Evolutionary conservation across 2,888 invertebrate species (phyloP).

Genomic region (Eustalomyia histrio): DNA sequence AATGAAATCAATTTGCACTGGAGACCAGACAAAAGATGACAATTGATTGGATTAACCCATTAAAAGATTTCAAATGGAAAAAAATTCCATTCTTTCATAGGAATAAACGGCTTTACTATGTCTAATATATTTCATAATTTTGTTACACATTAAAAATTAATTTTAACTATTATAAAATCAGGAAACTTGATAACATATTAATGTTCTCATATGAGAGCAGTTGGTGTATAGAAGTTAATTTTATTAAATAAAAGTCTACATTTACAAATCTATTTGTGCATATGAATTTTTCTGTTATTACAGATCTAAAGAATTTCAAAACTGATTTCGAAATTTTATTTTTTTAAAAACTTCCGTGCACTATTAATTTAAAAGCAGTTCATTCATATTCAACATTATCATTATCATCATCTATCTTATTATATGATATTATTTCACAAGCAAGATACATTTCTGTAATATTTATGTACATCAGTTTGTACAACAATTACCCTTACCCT

Average conservation of each 20-base stretch:
- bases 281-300: constrained; percentile 40
- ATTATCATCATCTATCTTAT: constrained; percentile 26
- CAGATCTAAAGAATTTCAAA: constrained; percentile 45
- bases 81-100: too few species aligned
- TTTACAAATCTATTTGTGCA: not conserved
- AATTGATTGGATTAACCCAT: too few species aligned
- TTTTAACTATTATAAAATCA: not conserved
- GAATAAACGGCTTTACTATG: too few species aligned
- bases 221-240: not conserved
- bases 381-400: constrained; percentile 56
- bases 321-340: constrained; percentile 51
- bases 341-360: constrained; percentile 58
- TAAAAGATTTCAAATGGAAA: too few species aligned
- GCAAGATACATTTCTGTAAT: constrained; percentile 15
- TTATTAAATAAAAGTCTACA: not conserved
- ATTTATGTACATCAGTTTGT: constrained; percentile 35
- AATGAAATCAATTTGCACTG: too few species aligned
- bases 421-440: constrained; percentile 35
- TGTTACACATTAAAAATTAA: too few species aligned
- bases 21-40: too few species aligned
- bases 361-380: constrained; percentile 52
- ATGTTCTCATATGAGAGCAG: not conserved
- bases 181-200: too few species aligned
- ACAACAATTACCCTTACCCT: constrained; percentile 58
- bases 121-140: too few species aligned